Evolutionary conservation across 2,113 vertebrate species (phyloP).

Genomic region (Pterophyllum scalare): DNA sequence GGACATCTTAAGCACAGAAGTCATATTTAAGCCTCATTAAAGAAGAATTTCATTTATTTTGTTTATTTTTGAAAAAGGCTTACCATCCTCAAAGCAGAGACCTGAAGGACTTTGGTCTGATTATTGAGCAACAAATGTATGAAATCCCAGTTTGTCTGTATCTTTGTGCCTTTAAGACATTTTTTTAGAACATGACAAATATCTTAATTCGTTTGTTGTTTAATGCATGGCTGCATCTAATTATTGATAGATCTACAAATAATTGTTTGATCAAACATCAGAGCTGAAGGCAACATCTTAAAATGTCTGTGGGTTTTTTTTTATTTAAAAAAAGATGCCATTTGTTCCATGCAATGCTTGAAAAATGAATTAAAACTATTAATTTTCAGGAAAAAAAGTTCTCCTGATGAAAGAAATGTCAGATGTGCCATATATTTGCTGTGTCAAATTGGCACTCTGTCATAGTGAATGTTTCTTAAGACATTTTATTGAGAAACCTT

Average conservation of each 20-base stretch:
- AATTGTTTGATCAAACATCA: neutral
- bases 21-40: constrained; percentile 66
- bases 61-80: constrained; percentile 48
- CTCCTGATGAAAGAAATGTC: neutral
- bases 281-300: neutral
- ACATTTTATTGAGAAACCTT: neutral
- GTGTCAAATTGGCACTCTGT: neutral
- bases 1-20: constrained; percentile 57
- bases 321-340: neutral
- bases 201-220: constrained; percentile 16
- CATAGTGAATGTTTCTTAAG: neutral
- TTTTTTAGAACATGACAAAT: constrained; percentile 30
- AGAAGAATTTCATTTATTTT: constrained; percentile 51
- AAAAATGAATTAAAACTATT: neutral
- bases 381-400: neutral
- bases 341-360: neutral
- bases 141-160: constrained; percentile 32
- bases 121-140: constrained; percentile 54
- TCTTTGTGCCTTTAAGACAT: neutral
- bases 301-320: neutral
- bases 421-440: neutral
- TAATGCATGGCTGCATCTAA: neutral
- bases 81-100: constrained; percentile 7
- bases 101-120: constrained; percentile 43
- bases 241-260: neutral